These are phyloP conservation scores for Piliocolobus tephrosceles DNA, from an alignment of 2,113 vertebrate species.

Conservation along the genomic window DNA sequence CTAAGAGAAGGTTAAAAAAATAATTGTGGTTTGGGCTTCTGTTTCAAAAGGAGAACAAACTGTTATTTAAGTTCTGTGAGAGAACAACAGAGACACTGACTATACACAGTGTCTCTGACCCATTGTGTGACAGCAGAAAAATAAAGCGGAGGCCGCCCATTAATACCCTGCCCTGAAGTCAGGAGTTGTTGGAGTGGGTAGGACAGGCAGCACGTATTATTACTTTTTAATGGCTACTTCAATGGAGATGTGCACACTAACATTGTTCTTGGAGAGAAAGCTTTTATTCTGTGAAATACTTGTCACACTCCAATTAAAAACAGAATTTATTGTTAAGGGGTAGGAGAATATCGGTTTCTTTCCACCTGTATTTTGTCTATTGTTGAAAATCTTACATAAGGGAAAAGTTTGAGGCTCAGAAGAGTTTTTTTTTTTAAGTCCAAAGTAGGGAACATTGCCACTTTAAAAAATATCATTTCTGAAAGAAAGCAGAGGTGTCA, in stretches of 20 bases:
- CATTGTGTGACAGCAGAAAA: constrained; percentile 21
- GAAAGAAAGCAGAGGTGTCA: constrained; percentile 72
- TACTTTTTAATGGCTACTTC: constrained; percentile 69
- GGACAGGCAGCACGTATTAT: constrained; percentile 46
- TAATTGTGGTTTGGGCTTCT: constrained; percentile 60
- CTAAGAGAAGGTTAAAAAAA: constrained; percentile 76
- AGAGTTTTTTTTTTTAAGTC: constrained; percentile 66
- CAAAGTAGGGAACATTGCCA: constrained; percentile 65
- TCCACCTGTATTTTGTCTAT: constrained; percentile 65
- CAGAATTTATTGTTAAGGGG: constrained; percentile 52
- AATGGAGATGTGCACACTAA: not conserved
- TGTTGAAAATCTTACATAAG: constrained; percentile 80
- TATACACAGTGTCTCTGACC: constrained; percentile 53
- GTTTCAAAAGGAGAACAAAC: constrained; percentile 69
- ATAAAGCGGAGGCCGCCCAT: constrained; percentile 35
- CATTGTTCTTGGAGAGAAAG: constrained; percentile 64
- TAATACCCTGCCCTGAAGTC: constrained; percentile 60
- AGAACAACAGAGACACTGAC: constrained; percentile 64
- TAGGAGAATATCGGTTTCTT: constrained; percentile 51
- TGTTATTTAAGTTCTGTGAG: constrained; percentile 66
- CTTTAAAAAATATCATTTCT: constrained; percentile 69
- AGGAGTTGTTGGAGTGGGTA: not conserved
- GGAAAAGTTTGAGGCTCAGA: constrained; percentile 60
- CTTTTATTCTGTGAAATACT: constrained; percentile 48
- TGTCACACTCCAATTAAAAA: constrained; percentile 73